Percentiles rank a stretch among this genome's conserved stretches.
Conservation (phyloP, 2,888 invertebrate genomes). For the Synanthedon andrenaeformis region DNA sequence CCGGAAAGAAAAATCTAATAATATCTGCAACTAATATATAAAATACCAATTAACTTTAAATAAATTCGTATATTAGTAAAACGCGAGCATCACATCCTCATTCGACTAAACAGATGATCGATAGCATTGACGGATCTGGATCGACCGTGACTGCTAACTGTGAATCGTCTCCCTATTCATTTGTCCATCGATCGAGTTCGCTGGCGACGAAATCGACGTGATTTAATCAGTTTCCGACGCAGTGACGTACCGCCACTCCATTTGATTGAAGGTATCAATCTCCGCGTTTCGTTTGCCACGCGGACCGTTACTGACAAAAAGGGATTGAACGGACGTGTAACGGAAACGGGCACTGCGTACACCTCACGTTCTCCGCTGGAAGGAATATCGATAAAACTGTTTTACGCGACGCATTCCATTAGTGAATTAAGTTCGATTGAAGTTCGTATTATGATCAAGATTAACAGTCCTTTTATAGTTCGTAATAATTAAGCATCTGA, state of each 20-base stretch:
- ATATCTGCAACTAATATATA: too few species aligned
- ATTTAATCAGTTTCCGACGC: constrained; percentile 60
- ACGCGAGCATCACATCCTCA: too few species aligned
- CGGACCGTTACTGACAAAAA: constrained; percentile 64
- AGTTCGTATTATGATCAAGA: constrained; percentile 26
- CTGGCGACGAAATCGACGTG: constrained; percentile 54
- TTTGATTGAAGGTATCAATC: constrained; percentile 66
- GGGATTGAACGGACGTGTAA: constrained; percentile 55
- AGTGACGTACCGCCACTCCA: constrained; percentile 50
- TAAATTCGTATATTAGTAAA: too few species aligned
- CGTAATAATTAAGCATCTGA: neutral
- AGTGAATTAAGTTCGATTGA: constrained; percentile 35
- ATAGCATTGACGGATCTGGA: constrained; percentile 39
- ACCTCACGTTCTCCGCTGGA: constrained; percentile 52
- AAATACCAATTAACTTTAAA: too few species aligned
- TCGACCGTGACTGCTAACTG: constrained; percentile 52
- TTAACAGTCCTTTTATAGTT: constrained; percentile 27
- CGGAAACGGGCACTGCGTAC: constrained; percentile 59
- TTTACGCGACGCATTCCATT: constrained; percentile 48
- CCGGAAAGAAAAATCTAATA: too few species aligned
- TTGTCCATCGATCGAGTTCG: constrained; percentile 29
- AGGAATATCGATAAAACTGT: constrained; percentile 52
- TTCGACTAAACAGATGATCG: constrained; percentile 20
- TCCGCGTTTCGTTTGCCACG: constrained; percentile 54
- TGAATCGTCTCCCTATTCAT: constrained; percentile 43